Base-by-base conservation (phyloP, 2,113 vertebrate genomes). In the Bathybates hornii region DNA sequence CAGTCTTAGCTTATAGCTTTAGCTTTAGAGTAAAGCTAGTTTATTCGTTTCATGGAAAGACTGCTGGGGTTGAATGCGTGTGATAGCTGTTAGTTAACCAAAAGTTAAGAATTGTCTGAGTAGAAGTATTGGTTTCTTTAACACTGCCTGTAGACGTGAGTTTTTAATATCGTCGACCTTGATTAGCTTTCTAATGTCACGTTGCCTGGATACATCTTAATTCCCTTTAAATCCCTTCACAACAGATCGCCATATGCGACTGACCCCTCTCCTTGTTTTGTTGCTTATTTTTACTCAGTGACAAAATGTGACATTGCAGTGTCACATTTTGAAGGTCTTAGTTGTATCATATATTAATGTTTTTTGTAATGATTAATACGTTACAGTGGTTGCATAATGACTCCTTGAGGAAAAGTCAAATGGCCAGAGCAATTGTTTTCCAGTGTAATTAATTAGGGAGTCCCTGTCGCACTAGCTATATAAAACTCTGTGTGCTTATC, bases 221-320 rank as follows among this genome's bases (percentile, higher is more conserved):
- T 93, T 93, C 95, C 90, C 63, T 88, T 90, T 93, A 94, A 97
- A 90, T 90, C 94, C 92, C 85, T 78, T 90, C 57, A 68, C 85
- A 86, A 76, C 93, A 92, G 95, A 92, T 94, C 94, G 94, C 86
- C 87, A 54, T 82, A 80, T 83, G 93, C 85, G 87, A 82, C 79
- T 68, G 54, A 19, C 27, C 38, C 56, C 54, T 85, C 9, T 5
- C 3, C 43, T 63, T 50, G 50, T 76, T 56, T 56, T 79, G 2
- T 48, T 88, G 34, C 59, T 59, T 43, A 17, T 76, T 82, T 50
- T 86, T 48, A 78, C 41, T 38, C 21, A 59, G 3, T 57, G 27
- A 13, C 63, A 21, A 38, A 1, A 21, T 38, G 11, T 68, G 19
- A 68, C 63, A 38, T 38, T 68, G 19, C 6, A 3, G 6, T 1